These are phyloP conservation scores for Brachypodius melanocephalos DNA, from an alignment of 2,113 vertebrate genomes.

Conservation along the genomic window DNA sequence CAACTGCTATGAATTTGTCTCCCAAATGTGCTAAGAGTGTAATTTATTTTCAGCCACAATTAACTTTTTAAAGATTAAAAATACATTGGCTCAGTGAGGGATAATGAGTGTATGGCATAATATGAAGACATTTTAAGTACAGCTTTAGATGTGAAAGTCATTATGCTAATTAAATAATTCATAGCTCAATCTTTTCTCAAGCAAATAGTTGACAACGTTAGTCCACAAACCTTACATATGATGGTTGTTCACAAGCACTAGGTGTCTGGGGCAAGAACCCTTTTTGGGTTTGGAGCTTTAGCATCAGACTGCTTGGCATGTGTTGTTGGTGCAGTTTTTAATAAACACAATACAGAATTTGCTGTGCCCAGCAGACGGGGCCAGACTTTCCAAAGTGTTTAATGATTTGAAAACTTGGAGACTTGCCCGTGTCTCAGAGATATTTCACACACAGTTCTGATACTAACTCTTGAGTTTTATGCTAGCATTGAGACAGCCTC, in stretches of 20 bases:
- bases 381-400: background rate
- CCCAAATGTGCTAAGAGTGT: slow-evolving; percentile 70
- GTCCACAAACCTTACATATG: background rate
- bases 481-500: background rate
- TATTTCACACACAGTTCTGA: background rate
- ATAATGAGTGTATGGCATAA: background rate
- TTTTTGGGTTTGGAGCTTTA: background rate
- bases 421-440: background rate
- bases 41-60: slow-evolving; percentile 67
- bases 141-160: slow-evolving; percentile 14
- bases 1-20: slow-evolving; percentile 67
- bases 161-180: slow-evolving; percentile 23
- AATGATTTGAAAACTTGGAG: background rate
- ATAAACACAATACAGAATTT: background rate
- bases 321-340: background rate
- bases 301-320: background rate
- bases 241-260: background rate
- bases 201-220: background rate
- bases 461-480: background rate
- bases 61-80: slow-evolving; percentile 51
- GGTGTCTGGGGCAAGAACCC: background rate
- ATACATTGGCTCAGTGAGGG: background rate
- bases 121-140: background rate
- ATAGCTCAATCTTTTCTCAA: background rate
- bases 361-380: background rate